Evolutionary conservation across 2,797 vertebrate species (phyloP), one percentile per base, ranked within the genome.

Genomic region (Spheniscus humboldti): DNA sequence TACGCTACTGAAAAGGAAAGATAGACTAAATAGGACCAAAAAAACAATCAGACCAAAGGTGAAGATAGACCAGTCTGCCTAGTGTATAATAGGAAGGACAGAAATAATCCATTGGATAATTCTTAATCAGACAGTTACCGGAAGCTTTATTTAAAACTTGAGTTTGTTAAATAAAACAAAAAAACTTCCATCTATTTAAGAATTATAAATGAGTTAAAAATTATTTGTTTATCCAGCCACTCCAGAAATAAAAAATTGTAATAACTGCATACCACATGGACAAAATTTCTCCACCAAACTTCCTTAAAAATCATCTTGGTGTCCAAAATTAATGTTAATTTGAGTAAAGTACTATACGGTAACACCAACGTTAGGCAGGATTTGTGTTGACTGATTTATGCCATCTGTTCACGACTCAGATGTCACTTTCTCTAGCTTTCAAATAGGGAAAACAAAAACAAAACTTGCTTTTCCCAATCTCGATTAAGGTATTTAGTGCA

Each of bases 371-470:
- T 59, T 57, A 79, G 63, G 83, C 86, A 91, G 77, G 77, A 88
- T 92, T 96, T 94, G 48, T 82, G 86, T 74, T 82, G 86, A 90
- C 83, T 95, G 94, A 94, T 83, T 89, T 87, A 85, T 77, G 88
- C 95, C 95, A 92, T 95, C 92, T 96, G 97, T 91, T 97, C 81
- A 6, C 33, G 0, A 95, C 74, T 92, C 33, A 13, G 77, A 89
- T 91, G 50, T 87, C 87, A 74, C 60, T 89, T 91, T 88, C 93
- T 93, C 74, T 63, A 62, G 68, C 64, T 92, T 95, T 87, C n/a
- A 91, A 43, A 83, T 0, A 48, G 19, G 64, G 68, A 85, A 96
- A 97, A 96, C 83, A 95, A 86, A 95, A 60, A 1, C 67, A 74
- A 93, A 96, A 92, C 47, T 77, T 81, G 60, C 12, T 90, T 75